Conservation (phyloP, 2,797 vertebrate genomes). For the Emydoidea blandingii region DNA sequence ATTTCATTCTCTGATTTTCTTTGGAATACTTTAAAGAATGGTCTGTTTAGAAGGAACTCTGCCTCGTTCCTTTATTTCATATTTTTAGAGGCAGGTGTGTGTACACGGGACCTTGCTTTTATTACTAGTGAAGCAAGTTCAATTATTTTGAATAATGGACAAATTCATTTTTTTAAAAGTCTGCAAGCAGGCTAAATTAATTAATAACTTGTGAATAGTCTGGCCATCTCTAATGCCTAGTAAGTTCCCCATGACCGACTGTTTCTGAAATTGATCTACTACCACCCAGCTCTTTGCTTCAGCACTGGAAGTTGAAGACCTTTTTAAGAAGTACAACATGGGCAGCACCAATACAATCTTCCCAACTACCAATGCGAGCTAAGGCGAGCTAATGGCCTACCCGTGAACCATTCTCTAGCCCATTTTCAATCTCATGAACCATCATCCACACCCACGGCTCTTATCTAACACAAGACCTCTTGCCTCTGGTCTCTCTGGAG, state of each 20-base stretch:
- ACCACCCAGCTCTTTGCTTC: neutral
- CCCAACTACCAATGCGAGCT: neutral
- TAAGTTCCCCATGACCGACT: neutral
- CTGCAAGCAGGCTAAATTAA: neutral
- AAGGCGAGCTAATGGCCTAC: neutral
- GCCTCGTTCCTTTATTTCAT: neutral
- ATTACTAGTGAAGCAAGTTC: conserved; percentile 5
- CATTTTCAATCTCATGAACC: neutral
- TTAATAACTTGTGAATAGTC: neutral
- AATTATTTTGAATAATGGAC: neutral
- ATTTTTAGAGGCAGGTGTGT: neutral
- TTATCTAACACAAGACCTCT: neutral
- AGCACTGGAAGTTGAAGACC: neutral
- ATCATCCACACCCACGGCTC: neutral
- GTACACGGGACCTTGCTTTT: conserved; percentile 6
- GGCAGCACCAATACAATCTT: neutral
- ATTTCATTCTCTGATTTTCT: conserved; percentile 21
- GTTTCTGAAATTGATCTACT: neutral
- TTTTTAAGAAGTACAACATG: neutral
- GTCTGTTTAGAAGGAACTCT: conserved; percentile 11
- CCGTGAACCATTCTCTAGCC: neutral
- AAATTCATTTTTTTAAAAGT: neutral
- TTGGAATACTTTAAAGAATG: conserved; percentile 36
- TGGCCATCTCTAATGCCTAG: neutral
- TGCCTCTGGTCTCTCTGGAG: neutral